These are phyloP conservation scores for Oreocharis arfaki DNA, from an alignment of 2,113 vertebrate genomes.

Conservation along the genomic window DNA sequence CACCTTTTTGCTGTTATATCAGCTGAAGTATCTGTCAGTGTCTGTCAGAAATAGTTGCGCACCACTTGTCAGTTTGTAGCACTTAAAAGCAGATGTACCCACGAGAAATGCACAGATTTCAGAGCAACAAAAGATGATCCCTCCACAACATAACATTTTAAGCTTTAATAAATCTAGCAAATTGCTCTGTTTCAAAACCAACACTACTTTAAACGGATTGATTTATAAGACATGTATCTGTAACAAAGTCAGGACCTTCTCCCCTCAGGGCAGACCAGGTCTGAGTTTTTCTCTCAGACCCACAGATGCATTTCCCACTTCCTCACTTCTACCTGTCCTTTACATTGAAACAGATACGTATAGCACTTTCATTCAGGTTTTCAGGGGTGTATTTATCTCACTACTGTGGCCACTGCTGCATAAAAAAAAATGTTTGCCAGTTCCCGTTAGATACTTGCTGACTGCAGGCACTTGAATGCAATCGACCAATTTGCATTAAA, in stretches of 20 bases:
- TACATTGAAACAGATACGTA: not conserved
- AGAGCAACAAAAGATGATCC: not conserved
- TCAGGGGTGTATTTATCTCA: not conserved
- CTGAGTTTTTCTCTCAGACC: not conserved
- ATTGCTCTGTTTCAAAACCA: not conserved
- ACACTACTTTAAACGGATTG: not conserved
- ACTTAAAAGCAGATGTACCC: not conserved
- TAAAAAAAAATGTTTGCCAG: not conserved
- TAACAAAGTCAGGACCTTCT: not conserved
- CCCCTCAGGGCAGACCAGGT: not conserved
- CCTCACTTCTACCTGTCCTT: not conserved
- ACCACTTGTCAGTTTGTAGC: not conserved
- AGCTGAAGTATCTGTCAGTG: not conserved
- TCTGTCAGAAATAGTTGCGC: not conserved
- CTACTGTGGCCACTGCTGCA: not conserved
- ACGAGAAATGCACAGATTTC: not conserved
- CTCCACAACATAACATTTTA: not conserved
- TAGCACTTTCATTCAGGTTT: not conserved
- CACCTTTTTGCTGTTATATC: not conserved
- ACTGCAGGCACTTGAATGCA: not conserved
- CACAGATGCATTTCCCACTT: not conserved
- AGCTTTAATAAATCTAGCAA: not conserved
- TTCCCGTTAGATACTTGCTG: not conserved
- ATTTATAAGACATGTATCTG: not conserved
- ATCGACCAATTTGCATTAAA: not conserved